phyloP scores from a whole-genome alignment of 1,140 invertebrate genomes.

The Pseudomyrmex dendroicus region DNA sequence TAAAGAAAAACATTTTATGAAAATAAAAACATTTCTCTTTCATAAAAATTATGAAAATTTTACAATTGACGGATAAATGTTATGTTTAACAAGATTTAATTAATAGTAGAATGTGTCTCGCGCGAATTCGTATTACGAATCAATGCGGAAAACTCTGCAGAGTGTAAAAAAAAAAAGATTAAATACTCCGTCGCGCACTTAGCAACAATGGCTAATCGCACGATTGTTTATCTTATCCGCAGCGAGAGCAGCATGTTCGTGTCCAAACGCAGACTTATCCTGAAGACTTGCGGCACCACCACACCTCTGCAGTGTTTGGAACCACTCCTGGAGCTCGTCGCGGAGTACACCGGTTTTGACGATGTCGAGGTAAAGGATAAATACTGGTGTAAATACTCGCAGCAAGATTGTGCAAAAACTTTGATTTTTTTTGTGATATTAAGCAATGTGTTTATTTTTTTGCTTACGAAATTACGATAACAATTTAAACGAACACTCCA shows the following conservation, averaged over 20 bases:
- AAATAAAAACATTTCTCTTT: too few relatives aligned
- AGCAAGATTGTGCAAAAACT: neutral
- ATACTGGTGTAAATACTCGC: neutral
- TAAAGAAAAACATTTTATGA: too few relatives aligned
- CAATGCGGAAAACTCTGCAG: too few relatives aligned
- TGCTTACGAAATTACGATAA: too few relatives aligned
- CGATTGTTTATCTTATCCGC: conserved; percentile 77
- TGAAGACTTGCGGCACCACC: conserved; percentile 99
- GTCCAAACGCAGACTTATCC: conserved; percentile 95
- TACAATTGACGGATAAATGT: too few relatives aligned
- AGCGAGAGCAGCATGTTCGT: conserved; percentile 99
- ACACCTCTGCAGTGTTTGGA: conserved; percentile 97
- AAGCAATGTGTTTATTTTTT: too few relatives aligned
- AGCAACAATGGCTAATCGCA: conserved; percentile 3
- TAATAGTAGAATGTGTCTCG: too few relatives aligned
- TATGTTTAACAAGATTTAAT: too few relatives aligned
- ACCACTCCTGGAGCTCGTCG: conserved; percentile 93
- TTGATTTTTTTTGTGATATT: too few relatives aligned
- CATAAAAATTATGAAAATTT: too few relatives aligned
- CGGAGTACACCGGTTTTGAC: conserved; percentile 94
- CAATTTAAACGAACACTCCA: too few relatives aligned
- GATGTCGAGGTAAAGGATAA: conserved; percentile 87
- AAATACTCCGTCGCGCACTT: neutral
- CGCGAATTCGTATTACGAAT: too few relatives aligned
- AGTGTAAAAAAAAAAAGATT: neutral